Evolutionary conservation across 2,797 vertebrate species (phyloP), one percentile per base, ranked within the genome.

Genomic region (Esox lucius): DNA sequence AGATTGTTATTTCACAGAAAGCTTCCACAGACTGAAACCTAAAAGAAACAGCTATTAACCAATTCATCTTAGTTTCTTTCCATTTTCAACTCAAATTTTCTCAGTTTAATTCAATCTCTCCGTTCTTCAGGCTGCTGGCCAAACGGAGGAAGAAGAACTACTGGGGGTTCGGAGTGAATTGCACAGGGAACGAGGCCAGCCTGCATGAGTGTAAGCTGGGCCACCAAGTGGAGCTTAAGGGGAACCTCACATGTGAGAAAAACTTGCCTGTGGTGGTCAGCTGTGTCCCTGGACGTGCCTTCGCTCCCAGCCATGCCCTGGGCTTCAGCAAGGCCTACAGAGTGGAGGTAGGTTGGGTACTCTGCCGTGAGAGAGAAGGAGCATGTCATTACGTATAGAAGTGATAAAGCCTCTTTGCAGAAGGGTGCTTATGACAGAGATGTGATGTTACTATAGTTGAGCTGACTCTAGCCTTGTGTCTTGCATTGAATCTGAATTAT

Each of bases 321-420:
- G 96, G 97, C 72, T 98, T 95, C 91, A 91, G 95, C 24, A 98
- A 98, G 79, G 97, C 97, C 80, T 98, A 97, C 91, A 95, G 94
- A 78, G 89, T 94, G 66, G 96, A 97, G 96, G 98, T 98, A 79
- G 77, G 91, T 51, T 26, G 28, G 28, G n/a, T 4, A 16, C 31
- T 17, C 48, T 31, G 26, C 16, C 6, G 5, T 22, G 64, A 66
- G 15, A 13, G 16, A 28, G 61, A 17, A 12, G 13, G 26, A 33
- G 26, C 64, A 66, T 66, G 26, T 2, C 31, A 65, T 15, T 28
- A 46, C 42, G 6, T 11, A 46, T 13, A 46, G 42, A 24, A 62
- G 24, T 24, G 19, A 62, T 15, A 62, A 11, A 8, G n/a, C 53
- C 53, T 56, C 53, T 56, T 2, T 56, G n/a, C 53, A n/a, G n/a